Conservation (phyloP, 2,113 vertebrate species). For the Burhinus bistriatus region DNA sequence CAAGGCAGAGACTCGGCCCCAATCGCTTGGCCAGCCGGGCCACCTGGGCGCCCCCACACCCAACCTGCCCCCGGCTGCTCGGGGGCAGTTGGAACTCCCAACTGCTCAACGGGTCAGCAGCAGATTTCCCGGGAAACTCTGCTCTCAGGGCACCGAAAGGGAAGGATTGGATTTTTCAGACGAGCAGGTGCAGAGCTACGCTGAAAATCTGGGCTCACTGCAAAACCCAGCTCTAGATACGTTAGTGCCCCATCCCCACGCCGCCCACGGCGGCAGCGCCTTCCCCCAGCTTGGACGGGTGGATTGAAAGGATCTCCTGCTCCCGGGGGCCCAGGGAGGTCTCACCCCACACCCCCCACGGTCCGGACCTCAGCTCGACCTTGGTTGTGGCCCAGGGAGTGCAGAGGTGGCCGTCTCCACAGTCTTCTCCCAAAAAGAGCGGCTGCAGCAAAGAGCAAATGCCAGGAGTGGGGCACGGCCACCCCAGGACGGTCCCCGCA, state of each 20-base stretch:
- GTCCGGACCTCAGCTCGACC: background rate
- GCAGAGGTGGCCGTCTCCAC: background rate
- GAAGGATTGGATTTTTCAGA: fast-evolving
- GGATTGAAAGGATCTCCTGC: no score
- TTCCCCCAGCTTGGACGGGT: fast-evolving
- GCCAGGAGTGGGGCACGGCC: background rate
- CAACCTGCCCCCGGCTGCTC: fast-evolving
- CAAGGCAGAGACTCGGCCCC: background rate
- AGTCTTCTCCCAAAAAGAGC: background rate
- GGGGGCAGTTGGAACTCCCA: background rate
- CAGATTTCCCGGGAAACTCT: background rate
- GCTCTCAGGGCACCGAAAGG: background rate
- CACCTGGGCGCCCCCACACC: background rate
- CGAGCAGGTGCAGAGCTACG: background rate
- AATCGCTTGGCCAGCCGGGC: background rate
- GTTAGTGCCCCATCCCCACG: fast-evolving
- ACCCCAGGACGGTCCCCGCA: background rate
- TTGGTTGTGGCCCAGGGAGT: fast-evolving
- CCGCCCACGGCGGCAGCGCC: fast-evolving
- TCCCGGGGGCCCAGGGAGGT: background rate
- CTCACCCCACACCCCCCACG: fast-evolving
- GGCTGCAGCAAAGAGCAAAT: background rate
- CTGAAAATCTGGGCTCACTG: background rate
- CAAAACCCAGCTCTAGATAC: background rate
- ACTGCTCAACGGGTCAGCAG: background rate